Base-by-base conservation (phyloP, 2,797 vertebrate species). In the Arvicola amphibius region DNA sequence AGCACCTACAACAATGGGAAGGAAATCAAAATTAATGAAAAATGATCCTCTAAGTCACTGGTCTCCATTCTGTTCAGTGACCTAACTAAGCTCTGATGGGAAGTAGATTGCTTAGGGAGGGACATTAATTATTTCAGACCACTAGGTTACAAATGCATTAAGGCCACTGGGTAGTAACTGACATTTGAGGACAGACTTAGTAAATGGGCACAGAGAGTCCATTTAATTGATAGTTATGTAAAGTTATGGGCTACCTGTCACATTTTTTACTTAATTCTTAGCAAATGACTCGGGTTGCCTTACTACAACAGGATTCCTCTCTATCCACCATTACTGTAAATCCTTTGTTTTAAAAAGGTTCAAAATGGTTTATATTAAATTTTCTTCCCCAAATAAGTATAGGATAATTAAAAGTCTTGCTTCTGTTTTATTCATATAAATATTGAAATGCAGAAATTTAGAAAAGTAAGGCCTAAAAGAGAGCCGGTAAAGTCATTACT, bases 11-110 rank as follows among this genome's bases (percentile, higher is more conserved):
- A 94, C 85, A 96, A 83, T 84, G 84, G 84, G 51, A 9, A 87
- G 87, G 73, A 81, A 85, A 88, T 95, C 59, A 90, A 92, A 97
- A 91, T 90, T 79, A 93, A 92, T 94, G 91, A 96, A 93, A 96
- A 94, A 78, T 37, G 8, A 78, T 89, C 61, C 79, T 92, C 37
- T 80, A 53, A 87, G 25, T 96, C 92, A n/a, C 69, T 46, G 23
- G 71, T 32, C 46, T 88, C 56, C 48, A 9, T 94, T 84, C 51
- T 69, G 19, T n/a, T 77, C 0, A 0, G 21, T 74, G 43, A 43
- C 69, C 73, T 23, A 25, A 40, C 86, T 63, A 34, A 63, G 40
- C 69, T 96, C 76, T 90, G 65, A 46, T 65, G 77, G 74, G 61
- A 91, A 94, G 76, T 48, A 88, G 91, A 95, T 73, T 91, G 91